phyloP scores from a whole-genome alignment of 2,888 invertebrate genomes.

The Phrixothrix hirtus region DNA sequence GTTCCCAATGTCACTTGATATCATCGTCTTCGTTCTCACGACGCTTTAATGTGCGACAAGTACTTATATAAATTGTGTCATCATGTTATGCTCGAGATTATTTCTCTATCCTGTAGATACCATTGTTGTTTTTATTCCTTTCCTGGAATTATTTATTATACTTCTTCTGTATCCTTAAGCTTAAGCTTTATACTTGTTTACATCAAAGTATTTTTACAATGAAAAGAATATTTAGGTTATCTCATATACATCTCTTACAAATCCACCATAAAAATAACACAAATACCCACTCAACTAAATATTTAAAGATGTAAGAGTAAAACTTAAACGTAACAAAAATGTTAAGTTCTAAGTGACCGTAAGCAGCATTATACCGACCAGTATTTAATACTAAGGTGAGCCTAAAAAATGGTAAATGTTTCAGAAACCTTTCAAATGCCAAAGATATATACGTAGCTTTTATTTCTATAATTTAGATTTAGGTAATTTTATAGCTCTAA shows the following conservation, averaged over 20 bases:
- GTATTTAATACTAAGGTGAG: too few relatives aligned
- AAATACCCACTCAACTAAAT: conserved; percentile 4
- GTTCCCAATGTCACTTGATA: conserved; percentile 52
- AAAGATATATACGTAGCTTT: too few relatives aligned
- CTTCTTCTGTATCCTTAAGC: conserved; percentile 12
- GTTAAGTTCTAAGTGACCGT: too few relatives aligned
- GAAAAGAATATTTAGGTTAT: conserved; percentile 9
- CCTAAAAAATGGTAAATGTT: too few relatives aligned
- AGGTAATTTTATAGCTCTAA: too few relatives aligned
- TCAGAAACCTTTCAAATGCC: too few relatives aligned
- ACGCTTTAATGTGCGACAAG: conserved; percentile 52
- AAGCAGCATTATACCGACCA: too few relatives aligned
- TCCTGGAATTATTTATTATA: conserved; percentile 17
- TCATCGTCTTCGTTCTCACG: conserved; percentile 49
- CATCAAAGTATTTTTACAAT: conserved; percentile 9
- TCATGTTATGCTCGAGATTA: conserved; percentile 51
- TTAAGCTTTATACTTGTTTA: conserved; percentile 18
- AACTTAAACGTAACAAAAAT: too few relatives aligned
- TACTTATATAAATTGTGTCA: conserved; percentile 53
- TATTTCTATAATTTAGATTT: too few relatives aligned
- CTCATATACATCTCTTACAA: conserved; percentile 10
- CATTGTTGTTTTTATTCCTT: conserved; percentile 26
- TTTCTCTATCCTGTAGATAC: conserved; percentile 41
- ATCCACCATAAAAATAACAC: conserved; percentile 4
- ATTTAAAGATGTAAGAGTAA: background rate